Evolutionary conservation across 2,113 vertebrate species (phyloP), one percentile per base, ranked within the genome.

Genomic region (Fregetta grallaria): DNA sequence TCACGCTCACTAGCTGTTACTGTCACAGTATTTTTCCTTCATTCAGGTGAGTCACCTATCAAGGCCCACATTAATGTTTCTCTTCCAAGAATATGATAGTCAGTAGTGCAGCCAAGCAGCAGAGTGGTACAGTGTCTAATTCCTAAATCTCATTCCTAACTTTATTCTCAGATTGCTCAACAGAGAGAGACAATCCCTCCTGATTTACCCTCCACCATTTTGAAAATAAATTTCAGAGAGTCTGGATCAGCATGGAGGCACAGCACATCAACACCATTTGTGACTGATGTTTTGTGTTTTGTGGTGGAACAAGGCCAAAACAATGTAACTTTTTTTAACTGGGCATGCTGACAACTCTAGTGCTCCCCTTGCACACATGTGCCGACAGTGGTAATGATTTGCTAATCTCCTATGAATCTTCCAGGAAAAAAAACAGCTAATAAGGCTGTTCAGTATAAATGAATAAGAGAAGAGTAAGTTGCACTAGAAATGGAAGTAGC

Each of bases 21-120:
- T 97, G 96, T 97, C 97, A 98, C 65, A 96, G 81, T 74, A 86
- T 93, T 96, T 97, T 96, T 95, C 73, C 77, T 95, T 96, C 90
- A 96, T 79, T 92, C 97, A 97, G 96, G 96, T 97, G 86, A 92
- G 93, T 96, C 87, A 97, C 75, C 88, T 97, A 96, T 78, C 89
- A 88, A 83, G 81, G 87, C 90, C 67, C n/a, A 87, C 85, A 72
- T 83, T 87, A 94, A 81, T 21, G 10, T 50, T 82, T 56, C 66
- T 81, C 52, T 94, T 86, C 81, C 36, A 82, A 83, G 72, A 70
- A 49, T 40, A 56, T n/a, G 61, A 55, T 5, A 82, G 32, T 78
- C 49, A 77, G 61, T 32, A 58, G 61, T 58, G 78, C 71, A 86
- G 61, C 65, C 85, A 88, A 83, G 81, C 66, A 93, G 74, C 62